Percentiles rank a stretch among this genome's conserved stretches.
Conservation (phyloP, 1,140 invertebrate species). For the Drosophila leontia region DNA sequence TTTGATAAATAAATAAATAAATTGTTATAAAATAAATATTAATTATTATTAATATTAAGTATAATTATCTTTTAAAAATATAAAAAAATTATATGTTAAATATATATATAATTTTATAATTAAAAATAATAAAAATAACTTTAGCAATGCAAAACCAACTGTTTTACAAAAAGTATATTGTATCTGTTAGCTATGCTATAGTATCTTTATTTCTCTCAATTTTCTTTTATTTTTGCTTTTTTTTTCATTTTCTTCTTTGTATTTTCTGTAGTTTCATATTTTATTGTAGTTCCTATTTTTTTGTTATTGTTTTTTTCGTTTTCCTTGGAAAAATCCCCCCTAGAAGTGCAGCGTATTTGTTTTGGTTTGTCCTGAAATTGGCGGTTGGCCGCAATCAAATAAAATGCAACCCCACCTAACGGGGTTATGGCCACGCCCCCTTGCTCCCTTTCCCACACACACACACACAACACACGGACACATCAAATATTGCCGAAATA, state of each 20-base stretch:
- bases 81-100: too few relatives aligned
- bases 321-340: constrained; percentile 10
- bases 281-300: neutral
- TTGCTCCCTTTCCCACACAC: neutral
- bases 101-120: too few relatives aligned
- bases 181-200: too few relatives aligned
- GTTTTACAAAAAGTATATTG: too few relatives aligned
- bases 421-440: constrained; percentile 26
- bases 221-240: neutral
- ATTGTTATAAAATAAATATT: too few relatives aligned
- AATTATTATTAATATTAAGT: too few relatives aligned
- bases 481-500: constrained; percentile 12
- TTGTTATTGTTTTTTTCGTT: neutral
- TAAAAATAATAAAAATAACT: too few relatives aligned
- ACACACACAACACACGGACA: neutral
- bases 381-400: constrained; percentile 47
- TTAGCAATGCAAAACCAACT: too few relatives aligned
- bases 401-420: constrained; percentile 41
- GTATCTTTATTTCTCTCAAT: too few relatives aligned
- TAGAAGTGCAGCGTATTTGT: constrained; percentile 14
- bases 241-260: neutral
- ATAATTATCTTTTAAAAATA: too few relatives aligned
- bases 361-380: constrained; percentile 31
- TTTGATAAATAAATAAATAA: too few relatives aligned
- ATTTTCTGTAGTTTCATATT: neutral